Base-by-base conservation (phyloP, 2,797 vertebrate species). In the Enteromius unitaeniatus region DNA sequence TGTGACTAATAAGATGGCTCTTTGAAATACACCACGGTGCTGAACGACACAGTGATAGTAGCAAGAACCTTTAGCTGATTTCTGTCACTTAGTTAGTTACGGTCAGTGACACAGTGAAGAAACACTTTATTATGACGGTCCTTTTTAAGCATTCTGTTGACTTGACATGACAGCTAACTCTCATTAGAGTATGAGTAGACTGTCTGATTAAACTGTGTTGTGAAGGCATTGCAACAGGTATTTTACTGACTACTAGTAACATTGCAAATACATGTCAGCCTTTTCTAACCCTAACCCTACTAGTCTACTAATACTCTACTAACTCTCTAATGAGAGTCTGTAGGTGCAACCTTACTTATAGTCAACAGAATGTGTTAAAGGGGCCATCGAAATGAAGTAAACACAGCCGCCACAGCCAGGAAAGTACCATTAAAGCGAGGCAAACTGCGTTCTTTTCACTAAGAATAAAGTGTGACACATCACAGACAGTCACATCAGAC, bases 401-500 rank as follows among this genome's bases (percentile, higher is more conserved):
- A n/a, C 40, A 26, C 6, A 37, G 13, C 10, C 10, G 19, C 65
- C 37, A 42, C 2, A 3, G 45, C 45, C 45, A 45, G 68, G 40
- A 70, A 70, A 45, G 21, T 15, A 9, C 26, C 70, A 31, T n/a
- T 6, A 53, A n/a, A 67, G 21, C 14, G n/a, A 53, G 21, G 26
- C 21, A 23, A 67, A 51, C 19, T 3, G 62, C 28, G 3, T 40
- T 68, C 21, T 58, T 26, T 40, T 70, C 65, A 21, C 23, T 28
- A 15, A 70, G 49, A 60, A 34, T 60, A 47, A 72, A 79, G 79
- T 9, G 40, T 45, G 73, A 45, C 72, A 67, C 60, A 81, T 73
- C 55, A 62, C 69, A 82, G 45, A 23, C 70, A 67, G 37, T 60
- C 67, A 31, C 79, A 67, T 55, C 53, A 78, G 79, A 82, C 67